Base-by-base conservation (phyloP, 2,113 vertebrate species). In the Anas platyrhynchos region DNA sequence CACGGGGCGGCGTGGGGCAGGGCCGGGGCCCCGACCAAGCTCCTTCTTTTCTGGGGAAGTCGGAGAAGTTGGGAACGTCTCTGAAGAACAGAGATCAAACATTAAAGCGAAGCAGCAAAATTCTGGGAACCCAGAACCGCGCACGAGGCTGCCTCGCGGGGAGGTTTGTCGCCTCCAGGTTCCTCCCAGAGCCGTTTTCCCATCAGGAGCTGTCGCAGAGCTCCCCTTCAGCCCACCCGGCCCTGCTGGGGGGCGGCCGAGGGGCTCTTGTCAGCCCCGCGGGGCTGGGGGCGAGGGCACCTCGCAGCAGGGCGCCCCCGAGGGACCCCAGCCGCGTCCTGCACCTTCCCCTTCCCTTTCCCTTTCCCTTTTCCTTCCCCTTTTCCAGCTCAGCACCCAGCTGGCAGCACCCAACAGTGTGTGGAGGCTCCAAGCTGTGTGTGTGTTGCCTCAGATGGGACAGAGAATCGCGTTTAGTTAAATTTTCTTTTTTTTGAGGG, bases 111-210 rank as follows among this genome's bases (percentile, higher is more conserved):
- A 73, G 54, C 54, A 12, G 61, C 55, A 41, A 81, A 63, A 82
- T 23, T 11, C 31, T 38, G 32, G 54, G 78, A 91, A 56, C 29
- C 15, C 71, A 82, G 77, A 54, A 82, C 68, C 26, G 22, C 11
- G 34, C 34, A 43, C 4, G 32, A 68, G 73, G n/a, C 16, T 61
- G 32, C 44, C 41, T 9, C 38, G 54, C 65, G 16, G 27, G 43
- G 58, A 58, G 26, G 2, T 26, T 65, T 85, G 66, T 31, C 4
- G 16, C 78, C 32, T 94, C 72, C 83, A 92, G 69, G 66, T 85
- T 54, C 23, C 58, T 92, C 81, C 69, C 66, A 66, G 93, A 94
- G 71, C 93, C 84, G 76, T 94, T 92, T 94, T 93, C 95, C 84
- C 89, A 27, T 85, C 71, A 29, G 69, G 23, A 75, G 21, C 34